A percentile compares a stretch with the other conserved stretches of the same genome.
Conservation (phyloP, 2,797 vertebrate genomes). For the Arvicola amphibius region DNA sequence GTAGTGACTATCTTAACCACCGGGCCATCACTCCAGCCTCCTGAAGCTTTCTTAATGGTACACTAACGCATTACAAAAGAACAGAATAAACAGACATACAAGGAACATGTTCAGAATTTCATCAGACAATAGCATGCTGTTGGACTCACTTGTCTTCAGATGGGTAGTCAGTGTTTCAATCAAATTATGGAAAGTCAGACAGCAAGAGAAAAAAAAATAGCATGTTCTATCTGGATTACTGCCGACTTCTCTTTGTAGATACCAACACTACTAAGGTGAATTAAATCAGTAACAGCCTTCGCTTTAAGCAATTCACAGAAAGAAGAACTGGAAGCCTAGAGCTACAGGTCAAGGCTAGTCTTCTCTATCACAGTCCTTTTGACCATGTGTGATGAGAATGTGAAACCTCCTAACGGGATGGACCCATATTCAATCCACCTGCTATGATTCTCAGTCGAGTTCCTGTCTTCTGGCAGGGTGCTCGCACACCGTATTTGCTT, state of each 20-base stretch:
- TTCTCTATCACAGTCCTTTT: neutral
- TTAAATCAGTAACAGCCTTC: neutral
- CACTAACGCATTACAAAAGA: neutral
- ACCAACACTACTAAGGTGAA: neutral
- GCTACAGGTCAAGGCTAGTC: neutral
- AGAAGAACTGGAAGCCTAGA: neutral
- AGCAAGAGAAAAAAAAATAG: neutral
- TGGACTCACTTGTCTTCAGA: neutral
- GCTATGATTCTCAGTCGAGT: constrained; percentile 15
- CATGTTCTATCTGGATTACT: neutral
- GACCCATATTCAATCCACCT: constrained; percentile 60
- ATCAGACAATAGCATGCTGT: neutral
- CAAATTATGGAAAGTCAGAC: constrained; percentile 6
- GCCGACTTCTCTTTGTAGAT: neutral
- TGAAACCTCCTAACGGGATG: neutral
- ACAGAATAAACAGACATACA: constrained; percentile 10
- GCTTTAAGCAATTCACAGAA: neutral
- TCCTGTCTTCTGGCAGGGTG: constrained; percentile 68
- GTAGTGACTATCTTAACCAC: neutral
- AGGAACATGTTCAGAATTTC: neutral
- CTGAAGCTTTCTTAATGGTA: constrained; percentile 11
- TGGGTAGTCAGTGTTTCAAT: constrained; percentile 24
- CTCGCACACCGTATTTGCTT: constrained; percentile 61
- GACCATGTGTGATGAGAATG: neutral
- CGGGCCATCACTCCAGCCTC: neutral